Conservation (phyloP, 2,113 vertebrate genomes). For the Protobothrops flavoviridis region DNA sequence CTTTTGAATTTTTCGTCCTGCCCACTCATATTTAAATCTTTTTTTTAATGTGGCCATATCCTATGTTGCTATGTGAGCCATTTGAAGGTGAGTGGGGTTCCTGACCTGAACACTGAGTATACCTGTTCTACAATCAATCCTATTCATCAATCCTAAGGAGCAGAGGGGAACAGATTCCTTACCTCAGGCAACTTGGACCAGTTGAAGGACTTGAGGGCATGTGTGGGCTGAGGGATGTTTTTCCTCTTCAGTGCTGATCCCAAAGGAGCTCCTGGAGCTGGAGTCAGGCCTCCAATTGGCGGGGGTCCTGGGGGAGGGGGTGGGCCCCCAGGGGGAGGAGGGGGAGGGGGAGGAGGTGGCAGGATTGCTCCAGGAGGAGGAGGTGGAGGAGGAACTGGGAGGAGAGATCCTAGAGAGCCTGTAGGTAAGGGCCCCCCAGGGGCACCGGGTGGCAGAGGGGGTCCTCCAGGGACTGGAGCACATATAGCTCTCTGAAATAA, state of each 20-base stretch:
- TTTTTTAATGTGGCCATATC: not conserved
- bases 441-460: conserved; percentile 73
- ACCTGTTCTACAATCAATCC: not conserved
- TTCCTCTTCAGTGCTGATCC: conserved; percentile 86
- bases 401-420: conserved; percentile 65
- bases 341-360: conserved; percentile 76
- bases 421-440: conserved; percentile 79
- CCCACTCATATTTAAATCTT: not conserved
- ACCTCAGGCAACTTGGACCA: conserved; percentile 97
- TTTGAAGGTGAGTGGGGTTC: not conserved
- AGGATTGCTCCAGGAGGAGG: conserved; percentile 67
- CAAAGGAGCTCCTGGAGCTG: conserved; percentile 84
- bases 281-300: conserved; percentile 77
- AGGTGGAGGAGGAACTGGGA: conserved; percentile 70
- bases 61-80: not conserved
- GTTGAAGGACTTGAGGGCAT: conserved; percentile 97
- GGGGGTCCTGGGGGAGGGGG: conserved; percentile 83
- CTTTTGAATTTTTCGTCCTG: not conserved
- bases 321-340: conserved; percentile 83
- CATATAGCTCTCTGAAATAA: conserved; percentile 78
- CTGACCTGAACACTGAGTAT: not conserved
- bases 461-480: conserved; percentile 77
- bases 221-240: conserved; percentile 89
- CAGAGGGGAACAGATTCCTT: conserved; percentile 40
- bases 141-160: not conserved